Percentiles rank a stretch among this genome's conserved stretches.
phyloP scores from a whole-genome alignment of 53 echinoderm and acorn worm species.

The Echinometra lucunter region DNA sequence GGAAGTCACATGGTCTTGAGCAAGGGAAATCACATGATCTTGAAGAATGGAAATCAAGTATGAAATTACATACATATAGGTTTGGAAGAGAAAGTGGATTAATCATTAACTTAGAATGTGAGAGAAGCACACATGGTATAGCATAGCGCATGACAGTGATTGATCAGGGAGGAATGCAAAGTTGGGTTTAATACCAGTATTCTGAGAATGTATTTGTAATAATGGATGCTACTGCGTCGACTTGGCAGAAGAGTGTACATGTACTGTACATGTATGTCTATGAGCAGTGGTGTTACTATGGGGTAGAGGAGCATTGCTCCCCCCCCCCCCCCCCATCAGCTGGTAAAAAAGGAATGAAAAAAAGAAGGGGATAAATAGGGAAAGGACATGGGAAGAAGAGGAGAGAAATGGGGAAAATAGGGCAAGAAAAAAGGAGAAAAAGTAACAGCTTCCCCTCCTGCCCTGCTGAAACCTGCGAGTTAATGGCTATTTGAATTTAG shows the following conservation, averaged over 20 bases:
- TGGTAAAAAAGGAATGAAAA: too few relatives aligned
- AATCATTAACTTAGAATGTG: slow-evolving; percentile 7
- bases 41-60: neutral
- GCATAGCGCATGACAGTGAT: neutral
- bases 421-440: too few relatives aligned
- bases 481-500: too few relatives aligned
- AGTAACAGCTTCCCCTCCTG: too few relatives aligned
- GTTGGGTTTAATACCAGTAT: neutral
- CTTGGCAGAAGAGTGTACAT: neutral
- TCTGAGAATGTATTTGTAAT: neutral
- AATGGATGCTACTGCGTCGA: neutral
- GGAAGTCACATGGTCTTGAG: neutral
- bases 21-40: neutral
- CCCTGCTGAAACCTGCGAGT: too few relatives aligned
- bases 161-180: neutral
- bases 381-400: too few relatives aligned
- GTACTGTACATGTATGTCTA: too few relatives aligned
- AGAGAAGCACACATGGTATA: neutral
- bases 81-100: slow-evolving; percentile 15
- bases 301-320: neutral
- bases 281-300: neutral
- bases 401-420: too few relatives aligned
- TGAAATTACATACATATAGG: neutral
- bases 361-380: too few relatives aligned
- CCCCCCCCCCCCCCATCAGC: too few relatives aligned